Base-by-base conservation (phyloP, 2,797 vertebrate species). In the Numenius phaeopus region DNA sequence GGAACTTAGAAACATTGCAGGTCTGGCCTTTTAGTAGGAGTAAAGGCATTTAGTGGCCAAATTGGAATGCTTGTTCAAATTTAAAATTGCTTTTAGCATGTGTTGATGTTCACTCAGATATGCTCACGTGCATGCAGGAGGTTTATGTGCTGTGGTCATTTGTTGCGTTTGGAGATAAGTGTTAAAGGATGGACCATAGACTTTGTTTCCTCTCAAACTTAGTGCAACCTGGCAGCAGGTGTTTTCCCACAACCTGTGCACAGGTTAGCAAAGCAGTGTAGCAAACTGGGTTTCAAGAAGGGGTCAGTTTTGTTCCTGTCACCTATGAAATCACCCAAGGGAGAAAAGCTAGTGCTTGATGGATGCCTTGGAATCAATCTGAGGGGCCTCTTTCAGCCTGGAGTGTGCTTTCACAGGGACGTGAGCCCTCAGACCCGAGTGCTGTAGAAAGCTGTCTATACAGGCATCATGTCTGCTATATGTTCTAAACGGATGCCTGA, bases 281-380 rank as follows among this genome's bases (percentile, higher is more conserved):
- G 54, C 58, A 71, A 26, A 40, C 24, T 34, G 3, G 0, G 8
- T 32, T 83, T 54, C 82, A 83, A 18, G n/a, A 24, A 79, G 40
- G 58, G 30, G 39, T 77, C 72, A 19, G 4, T 6, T 58, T 57
- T 86, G 65, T 95, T 93, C 62, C 75, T 86, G 67, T 93, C 82
- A 79, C 71, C 71, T 85, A 40, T 50, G 52, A 50, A 85, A 47
- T 50, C 27, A 26, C 61, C 52, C 39, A 50, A 58, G 64, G 79
- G 79, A 80, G 79, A 61, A 83, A 44, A 64, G 50, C 42, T 49
- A 15, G 26, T n/a, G 39, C 55, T 77, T 93, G 90, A 61, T 19
- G 26, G 50, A 46, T 95, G 42, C 64, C 20, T 69, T 50, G 76
- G 59, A 71, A 78, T 89, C 19, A 6, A 15, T 14, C 6, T 11